Percentiles rank a stretch among this genome's conserved stretches.
Conservation (phyloP, 2,113 vertebrate species). For the Apistogramma diplotaenia region DNA sequence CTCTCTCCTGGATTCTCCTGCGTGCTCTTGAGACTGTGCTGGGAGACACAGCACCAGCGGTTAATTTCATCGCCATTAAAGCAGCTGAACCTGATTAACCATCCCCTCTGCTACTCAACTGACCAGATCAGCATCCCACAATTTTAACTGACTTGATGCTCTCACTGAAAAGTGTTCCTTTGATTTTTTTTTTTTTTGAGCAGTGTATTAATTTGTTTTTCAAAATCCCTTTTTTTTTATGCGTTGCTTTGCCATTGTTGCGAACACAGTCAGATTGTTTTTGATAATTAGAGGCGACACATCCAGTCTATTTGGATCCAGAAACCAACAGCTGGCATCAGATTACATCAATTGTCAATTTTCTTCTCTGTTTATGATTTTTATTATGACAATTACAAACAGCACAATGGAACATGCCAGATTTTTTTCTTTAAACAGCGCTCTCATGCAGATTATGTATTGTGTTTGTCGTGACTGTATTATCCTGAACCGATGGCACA, state of each 20-base stretch:
- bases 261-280: constrained; percentile 11
- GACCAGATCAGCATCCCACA: too few species aligned
- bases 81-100: too few species aligned
- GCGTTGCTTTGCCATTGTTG: constrained; percentile 33
- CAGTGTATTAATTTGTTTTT: background rate
- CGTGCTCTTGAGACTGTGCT: too few species aligned
- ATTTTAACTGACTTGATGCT: too few species aligned
- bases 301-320: constrained; percentile 6
- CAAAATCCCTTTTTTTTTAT: constrained; percentile 28
- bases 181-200: too few species aligned
- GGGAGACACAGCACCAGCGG: too few species aligned
- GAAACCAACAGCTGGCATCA: constrained; percentile 18
- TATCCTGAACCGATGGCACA: background rate
- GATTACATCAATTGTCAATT: constrained; percentile 38
- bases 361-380: background rate
- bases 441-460: constrained; percentile 17
- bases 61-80: too few species aligned
- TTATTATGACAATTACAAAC: constrained; percentile 17
- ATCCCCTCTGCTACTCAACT: too few species aligned
- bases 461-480: constrained; percentile 19
- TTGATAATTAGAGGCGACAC: constrained; percentile 10
- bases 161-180: too few species aligned
- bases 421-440: background rate
- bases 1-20: too few species aligned
- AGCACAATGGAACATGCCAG: constrained; percentile 13